phyloP scores from a whole-genome alignment of 2,888 invertebrate species.

The Nezara viridula region DNA sequence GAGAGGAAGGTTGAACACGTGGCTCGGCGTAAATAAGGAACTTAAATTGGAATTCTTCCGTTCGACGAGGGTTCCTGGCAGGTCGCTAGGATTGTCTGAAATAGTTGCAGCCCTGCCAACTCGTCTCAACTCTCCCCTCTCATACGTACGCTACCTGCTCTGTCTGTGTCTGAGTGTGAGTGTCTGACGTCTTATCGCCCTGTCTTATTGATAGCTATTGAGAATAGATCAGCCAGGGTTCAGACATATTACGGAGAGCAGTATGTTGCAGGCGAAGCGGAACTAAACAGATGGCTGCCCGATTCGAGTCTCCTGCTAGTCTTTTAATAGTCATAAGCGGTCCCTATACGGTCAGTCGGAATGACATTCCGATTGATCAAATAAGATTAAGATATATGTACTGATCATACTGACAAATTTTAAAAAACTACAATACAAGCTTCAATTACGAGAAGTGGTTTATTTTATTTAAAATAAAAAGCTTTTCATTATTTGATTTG shows the following conservation, averaged over 20 bases:
- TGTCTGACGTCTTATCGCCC: not conserved
- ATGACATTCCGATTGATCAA: too few relatives aligned
- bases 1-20: slow-evolving; percentile 12
- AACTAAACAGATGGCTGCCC: not conserved
- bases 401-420: too few relatives aligned
- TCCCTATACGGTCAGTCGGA: too few relatives aligned
- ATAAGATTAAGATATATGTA: too few relatives aligned
- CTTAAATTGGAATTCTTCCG: slow-evolving; percentile 54
- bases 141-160: not conserved
- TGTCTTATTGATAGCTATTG: slow-evolving; percentile 27
- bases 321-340: too few relatives aligned
- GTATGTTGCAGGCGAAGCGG: not conserved
- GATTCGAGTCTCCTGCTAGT: too few relatives aligned
- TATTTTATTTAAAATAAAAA: too few relatives aligned
- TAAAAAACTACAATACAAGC: too few relatives aligned
- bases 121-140: not conserved
- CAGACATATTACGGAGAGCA: not conserved
- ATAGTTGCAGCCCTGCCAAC: slow-evolving; percentile 45
- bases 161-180: too few relatives aligned
- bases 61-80: not conserved
- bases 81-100: slow-evolving; percentile 26
- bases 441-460: too few relatives aligned
- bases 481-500: too few relatives aligned
- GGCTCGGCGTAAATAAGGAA: slow-evolving; percentile 44
- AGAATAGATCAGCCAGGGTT: not conserved